Base-by-base conservation (phyloP, 1,140 invertebrate species). In the Dysdera silvatica region DNA sequence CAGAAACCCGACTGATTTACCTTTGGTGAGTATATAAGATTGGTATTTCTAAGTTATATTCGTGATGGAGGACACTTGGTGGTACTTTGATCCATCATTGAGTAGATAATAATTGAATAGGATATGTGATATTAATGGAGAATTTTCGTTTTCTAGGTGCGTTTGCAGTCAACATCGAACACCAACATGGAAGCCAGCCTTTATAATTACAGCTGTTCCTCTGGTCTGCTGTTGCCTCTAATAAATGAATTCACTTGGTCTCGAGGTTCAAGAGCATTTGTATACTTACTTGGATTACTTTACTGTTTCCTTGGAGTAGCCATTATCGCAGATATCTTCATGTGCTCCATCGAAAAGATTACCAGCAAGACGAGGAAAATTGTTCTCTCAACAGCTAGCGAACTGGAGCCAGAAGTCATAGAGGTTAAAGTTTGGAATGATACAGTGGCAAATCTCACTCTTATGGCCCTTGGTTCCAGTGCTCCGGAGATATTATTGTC, bases 401-500 rank as follows among this genome's bases (percentile, higher is more conserved):
- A 67, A 16, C 29, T 53, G n/a, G 45, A 67, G 43, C 66, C 61
- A 45, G 76, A 78, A 56, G 70, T 75, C 3, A 72, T 78, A 4
- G 73, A 75, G 65, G 74, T 76, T 23, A 71, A 70, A 56, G 66
- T 71, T 28, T 85, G 83, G 83, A 85, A 85, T 67, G 82, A 84
- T 69, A 84, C 84, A 0, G 83, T 85, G 12, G 83, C 83, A 61
- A 85, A 85, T 72, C 71, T 85, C n/a, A 84, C 83, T 16, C 73
- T 85, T 4, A 84, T 85, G 83, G 84, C 84, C 8, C 72, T 85
- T 4, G 84, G 83, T 5, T 82, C 82, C 6, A 82, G 80, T 29
- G 83, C 84, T 3, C 84, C 84, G 0, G 84, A 85, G 73, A 85
- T 85, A 63, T 70, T 85, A 1, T 72, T 85, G 35, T 82, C 83